phyloP scores from a whole-genome alignment of 1,140 invertebrate species.

The Eupeodes corollae region DNA sequence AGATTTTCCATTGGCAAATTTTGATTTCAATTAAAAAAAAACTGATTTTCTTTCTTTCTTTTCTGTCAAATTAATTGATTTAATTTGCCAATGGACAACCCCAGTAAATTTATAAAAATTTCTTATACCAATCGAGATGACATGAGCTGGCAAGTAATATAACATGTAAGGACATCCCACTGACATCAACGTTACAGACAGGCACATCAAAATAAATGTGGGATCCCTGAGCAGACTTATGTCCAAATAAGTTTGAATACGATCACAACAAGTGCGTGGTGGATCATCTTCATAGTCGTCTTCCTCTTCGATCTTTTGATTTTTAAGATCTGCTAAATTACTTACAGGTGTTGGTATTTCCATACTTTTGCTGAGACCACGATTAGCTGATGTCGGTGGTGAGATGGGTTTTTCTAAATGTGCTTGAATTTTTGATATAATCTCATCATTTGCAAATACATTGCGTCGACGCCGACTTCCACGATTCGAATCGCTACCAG shows the following conservation, averaged over 20 bases:
- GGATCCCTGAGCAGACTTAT: conserved; percentile 52
- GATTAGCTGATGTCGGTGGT: conserved; percentile 13
- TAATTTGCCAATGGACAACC: too few species aligned
- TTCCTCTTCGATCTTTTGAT: conserved; percentile 31
- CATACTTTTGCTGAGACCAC: conserved; percentile 36
- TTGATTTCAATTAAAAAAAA: too few species aligned
- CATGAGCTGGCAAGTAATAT: conserved; percentile 62
- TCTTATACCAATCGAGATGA: conserved; percentile 41
- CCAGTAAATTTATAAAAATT: neutral
- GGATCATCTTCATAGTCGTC: conserved; percentile 19
- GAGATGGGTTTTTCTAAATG: conserved; percentile 27
- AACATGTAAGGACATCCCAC: conserved; percentile 63
- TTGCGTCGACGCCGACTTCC: conserved; percentile 30
- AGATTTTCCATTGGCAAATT: too few species aligned
- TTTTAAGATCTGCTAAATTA: conserved; percentile 26
- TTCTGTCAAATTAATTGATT: neutral
- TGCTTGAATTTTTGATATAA: conserved; percentile 31
- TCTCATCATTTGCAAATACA: conserved; percentile 32
- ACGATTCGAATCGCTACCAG: conserved; percentile 34
- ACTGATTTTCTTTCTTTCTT: neutral
- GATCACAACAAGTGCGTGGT: conserved; percentile 25
- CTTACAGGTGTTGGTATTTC: conserved; percentile 36
- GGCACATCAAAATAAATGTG: conserved; percentile 58
- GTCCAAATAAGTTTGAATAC: conserved; percentile 48
- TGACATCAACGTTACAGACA: conserved; percentile 62